Evolutionary conservation across 2,113 vertebrate genomes (phyloP).

Genomic region (Hydropotes inermis): DNA sequence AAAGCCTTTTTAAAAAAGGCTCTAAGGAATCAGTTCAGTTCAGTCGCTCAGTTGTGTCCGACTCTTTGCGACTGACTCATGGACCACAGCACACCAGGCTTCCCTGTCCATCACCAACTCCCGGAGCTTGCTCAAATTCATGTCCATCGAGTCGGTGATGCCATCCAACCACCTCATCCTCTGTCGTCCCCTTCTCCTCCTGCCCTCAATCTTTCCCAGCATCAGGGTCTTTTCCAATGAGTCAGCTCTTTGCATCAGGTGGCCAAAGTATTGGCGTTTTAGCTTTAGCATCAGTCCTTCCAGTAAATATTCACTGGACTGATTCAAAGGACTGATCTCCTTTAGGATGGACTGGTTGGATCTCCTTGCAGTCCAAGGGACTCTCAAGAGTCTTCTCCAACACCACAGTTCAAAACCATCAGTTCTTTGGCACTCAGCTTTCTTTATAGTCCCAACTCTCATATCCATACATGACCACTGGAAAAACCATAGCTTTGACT

Average conservation of each 20-base stretch:
- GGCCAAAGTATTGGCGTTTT: background rate
- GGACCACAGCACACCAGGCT: fast-evolving
- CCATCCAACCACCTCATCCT: background rate
- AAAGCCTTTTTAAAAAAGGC: background rate
- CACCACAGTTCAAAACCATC: background rate
- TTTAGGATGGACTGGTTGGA: background rate
- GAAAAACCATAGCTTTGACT: background rate
- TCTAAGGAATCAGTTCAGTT: background rate
- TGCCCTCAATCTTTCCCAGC: background rate
- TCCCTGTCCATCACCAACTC: background rate
- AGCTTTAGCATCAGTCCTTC: background rate
- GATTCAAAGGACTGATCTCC: background rate
- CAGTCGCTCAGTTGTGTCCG: fast-evolving
- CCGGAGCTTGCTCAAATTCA: background rate
- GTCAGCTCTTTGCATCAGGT: background rate
- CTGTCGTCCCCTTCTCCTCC: background rate
- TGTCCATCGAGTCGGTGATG: background rate
- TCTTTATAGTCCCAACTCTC: background rate
- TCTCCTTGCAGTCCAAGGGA: background rate
- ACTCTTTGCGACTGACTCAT: background rate
- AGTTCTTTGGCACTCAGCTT: background rate
- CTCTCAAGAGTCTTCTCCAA: background rate
- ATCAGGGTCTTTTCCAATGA: background rate
- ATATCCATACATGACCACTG: background rate
- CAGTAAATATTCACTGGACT: background rate